Evolutionary conservation across 92 coral and sea anemone species (phyloP).

Genomic region (Chrysogorgia sp.): DNA sequence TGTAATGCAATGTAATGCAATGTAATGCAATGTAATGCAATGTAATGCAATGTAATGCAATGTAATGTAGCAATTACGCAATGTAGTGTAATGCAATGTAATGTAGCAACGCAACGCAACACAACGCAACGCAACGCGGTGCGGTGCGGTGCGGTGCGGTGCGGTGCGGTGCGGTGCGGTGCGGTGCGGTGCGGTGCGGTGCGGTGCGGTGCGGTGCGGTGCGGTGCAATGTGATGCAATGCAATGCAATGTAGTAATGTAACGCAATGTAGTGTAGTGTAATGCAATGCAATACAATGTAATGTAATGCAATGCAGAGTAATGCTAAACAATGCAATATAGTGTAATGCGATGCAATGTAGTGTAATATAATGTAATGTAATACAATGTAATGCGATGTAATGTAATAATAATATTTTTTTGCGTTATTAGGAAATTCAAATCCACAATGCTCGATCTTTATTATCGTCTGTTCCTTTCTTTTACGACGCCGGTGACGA

Average conservation of each 20-base stretch:
- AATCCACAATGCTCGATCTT: constrained; percentile 77
- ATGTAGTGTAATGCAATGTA: neutral
- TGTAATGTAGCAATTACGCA: neutral
- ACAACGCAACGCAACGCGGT: neutral
- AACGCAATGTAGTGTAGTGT: no score
- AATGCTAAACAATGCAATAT: neutral
- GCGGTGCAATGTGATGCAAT: no score
- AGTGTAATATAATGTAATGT: neutral
- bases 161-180: constrained; percentile 1
- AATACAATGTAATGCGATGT: neutral
- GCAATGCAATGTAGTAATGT: no score
- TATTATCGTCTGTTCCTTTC: constrained; percentile 83
- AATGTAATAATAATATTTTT: neutral
- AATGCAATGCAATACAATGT: no score
- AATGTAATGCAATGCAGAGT: neutral
- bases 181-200: no score
- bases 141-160: neutral
- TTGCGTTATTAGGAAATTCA: constrained; percentile 70
- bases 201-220: no score
- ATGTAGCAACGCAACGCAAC: neutral
- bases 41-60: no score
- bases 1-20: no score
- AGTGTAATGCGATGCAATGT: neutral
- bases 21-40: no score
- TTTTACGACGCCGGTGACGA: constrained; percentile 68